Percentiles rank a stretch among this genome's conserved stretches.
Conservation (phyloP, 2,113 vertebrate species). For the Pterocles gutturalis region DNA sequence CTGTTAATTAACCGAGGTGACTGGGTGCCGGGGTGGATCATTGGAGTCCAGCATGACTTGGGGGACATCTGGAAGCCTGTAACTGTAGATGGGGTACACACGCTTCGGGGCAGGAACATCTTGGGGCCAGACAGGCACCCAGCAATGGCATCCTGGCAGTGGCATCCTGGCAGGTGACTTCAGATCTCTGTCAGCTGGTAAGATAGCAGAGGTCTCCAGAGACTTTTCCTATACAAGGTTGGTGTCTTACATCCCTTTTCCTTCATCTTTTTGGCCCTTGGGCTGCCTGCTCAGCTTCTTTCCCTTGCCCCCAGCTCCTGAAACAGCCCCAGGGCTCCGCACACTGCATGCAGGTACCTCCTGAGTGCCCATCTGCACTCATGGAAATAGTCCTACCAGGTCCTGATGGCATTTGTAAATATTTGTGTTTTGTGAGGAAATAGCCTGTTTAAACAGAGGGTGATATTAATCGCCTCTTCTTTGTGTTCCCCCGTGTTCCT, state of each 20-base stretch:
- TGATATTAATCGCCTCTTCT: neutral
- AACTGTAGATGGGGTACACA: neutral
- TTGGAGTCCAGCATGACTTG: neutral
- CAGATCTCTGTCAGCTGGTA: neutral
- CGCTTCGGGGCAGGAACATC: fast-evolving
- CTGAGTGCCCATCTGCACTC: neutral
- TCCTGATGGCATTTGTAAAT: neutral
- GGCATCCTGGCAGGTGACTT: neutral
- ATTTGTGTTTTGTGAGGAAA: constrained; percentile 21
- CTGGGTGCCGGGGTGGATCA: fast-evolving
- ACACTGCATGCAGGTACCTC: neutral
- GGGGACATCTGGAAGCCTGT: neutral
- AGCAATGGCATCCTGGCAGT: neutral
- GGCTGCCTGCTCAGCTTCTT: neutral
- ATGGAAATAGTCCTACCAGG: neutral
- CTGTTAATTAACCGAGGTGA: neutral
- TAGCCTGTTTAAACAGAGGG: neutral
- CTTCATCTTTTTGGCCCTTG: neutral
- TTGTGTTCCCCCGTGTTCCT: neutral
- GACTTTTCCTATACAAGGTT: neutral
- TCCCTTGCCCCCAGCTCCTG: neutral
- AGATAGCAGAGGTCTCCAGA: neutral
- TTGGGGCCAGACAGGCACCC: neutral
- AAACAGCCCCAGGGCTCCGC: neutral
- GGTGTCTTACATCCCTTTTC: neutral